These are phyloP conservation scores for Phataginus tricuspis DNA, from an alignment of 2,797 vertebrate genomes.

Conservation along the genomic window DNA sequence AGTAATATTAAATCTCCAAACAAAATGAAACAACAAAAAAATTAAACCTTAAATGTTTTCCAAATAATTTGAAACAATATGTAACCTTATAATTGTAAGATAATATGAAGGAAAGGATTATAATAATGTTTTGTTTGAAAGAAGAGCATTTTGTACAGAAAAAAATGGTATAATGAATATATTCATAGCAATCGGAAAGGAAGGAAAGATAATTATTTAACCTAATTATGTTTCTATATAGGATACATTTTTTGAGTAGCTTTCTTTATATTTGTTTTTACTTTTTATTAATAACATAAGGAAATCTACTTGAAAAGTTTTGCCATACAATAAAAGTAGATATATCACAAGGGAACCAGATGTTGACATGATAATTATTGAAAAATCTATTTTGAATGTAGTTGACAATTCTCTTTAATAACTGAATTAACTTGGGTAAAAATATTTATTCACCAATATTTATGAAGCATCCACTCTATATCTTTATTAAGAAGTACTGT, in stretches of 20 bases:
- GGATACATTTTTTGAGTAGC: neutral
- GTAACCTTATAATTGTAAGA: neutral
- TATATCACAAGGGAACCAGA: neutral
- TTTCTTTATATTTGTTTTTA: neutral
- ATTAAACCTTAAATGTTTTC: neutral
- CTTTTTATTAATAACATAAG: neutral
- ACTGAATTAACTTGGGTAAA: neutral
- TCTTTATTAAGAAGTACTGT: neutral
- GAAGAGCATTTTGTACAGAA: neutral
- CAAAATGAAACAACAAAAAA: neutral
- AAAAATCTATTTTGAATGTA: neutral
- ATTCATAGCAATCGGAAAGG: neutral
- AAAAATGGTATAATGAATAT: neutral
- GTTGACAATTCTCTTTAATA: neutral
- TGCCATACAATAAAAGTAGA: neutral
- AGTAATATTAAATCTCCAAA: neutral
- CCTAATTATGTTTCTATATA: neutral
- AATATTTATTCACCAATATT: neutral
- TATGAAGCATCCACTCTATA: neutral
- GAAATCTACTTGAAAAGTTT: neutral
- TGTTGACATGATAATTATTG: neutral
- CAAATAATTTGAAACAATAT: slow-evolving; percentile 29
- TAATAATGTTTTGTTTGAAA: slow-evolving; percentile 13
- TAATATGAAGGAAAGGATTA: neutral
- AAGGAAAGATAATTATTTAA: slow-evolving; percentile 28